Conservation (phyloP, 2,888 invertebrate species). For the Drosophila kanekoi region DNA sequence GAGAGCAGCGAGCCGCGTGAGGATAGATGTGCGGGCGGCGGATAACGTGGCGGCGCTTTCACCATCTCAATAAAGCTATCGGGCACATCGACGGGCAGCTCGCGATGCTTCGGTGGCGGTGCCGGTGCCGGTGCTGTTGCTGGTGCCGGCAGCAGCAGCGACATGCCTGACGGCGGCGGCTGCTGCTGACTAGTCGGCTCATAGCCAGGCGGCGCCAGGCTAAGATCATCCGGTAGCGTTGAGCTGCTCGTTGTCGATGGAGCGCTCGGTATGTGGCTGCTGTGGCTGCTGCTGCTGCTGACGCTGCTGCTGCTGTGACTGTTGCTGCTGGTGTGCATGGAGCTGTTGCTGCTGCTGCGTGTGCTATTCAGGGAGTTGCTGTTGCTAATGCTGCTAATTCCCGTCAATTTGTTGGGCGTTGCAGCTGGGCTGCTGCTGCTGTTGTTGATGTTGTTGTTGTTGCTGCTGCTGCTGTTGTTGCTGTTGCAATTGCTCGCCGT, state of each 20-base stretch:
- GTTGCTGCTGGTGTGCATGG: constrained; percentile 47
- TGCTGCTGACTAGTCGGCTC: constrained; percentile 60
- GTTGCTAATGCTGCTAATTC: constrained; percentile 12
- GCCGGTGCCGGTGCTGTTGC: constrained; percentile 37
- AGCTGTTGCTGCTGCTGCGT: constrained; percentile 49
- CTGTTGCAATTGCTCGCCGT: constrained; percentile 24
- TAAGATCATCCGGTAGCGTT: constrained; percentile 69
- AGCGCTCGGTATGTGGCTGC: constrained; percentile 36
- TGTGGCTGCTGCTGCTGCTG: constrained; percentile 46
- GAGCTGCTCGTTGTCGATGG: constrained; percentile 52
- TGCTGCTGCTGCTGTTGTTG: constrained; percentile 25
- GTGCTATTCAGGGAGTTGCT: constrained; percentile 53
- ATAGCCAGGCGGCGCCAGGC: constrained; percentile 83
- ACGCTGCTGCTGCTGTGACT: constrained; percentile 44
- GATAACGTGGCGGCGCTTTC: constrained; percentile 90
- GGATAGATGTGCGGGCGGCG: constrained; percentile 86
- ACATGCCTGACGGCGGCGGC: constrained; percentile 14
- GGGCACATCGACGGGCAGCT: constrained; percentile 95
- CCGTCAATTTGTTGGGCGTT: constrained; percentile 15
- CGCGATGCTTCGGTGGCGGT: constrained; percentile 85
- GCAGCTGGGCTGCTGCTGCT: constrained; percentile 23
- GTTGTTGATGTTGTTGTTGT: constrained; percentile 14
- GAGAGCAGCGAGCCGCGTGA: constrained; percentile 82
- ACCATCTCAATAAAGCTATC: constrained; percentile 94
- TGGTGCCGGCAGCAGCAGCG: constrained; percentile 30